Base-by-base conservation (phyloP, 2,113 vertebrate genomes). In the Triplophysa siluroides region DNA sequence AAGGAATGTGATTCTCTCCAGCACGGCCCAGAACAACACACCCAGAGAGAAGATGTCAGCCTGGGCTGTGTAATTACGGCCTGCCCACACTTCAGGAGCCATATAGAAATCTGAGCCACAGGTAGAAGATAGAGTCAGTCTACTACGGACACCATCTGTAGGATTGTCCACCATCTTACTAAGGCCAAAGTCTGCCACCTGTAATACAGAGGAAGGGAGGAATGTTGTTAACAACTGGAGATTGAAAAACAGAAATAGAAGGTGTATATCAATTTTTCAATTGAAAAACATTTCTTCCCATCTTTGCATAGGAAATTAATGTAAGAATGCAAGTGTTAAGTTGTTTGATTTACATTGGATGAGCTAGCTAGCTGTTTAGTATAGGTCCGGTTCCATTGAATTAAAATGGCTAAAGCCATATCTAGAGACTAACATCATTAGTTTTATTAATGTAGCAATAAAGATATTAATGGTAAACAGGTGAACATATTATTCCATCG, bases 81-180 rank as follows among this genome's bases (percentile, higher is more conserved):
- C 98, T 3, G 95, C 97, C 97, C 98, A 98, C 82, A 99, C 96
- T 89, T 99, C 98, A 0, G 97, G 98, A 0, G 97, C 97, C 98
- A 99, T 99, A 91, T 97, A 99, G 92, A 99, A 99, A 84, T 98
- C 97, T 0, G 98, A 98, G 85, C 98, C 98, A 0, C 98, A 99
- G 18, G 94, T 97, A 0, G 96, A 98, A 2, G 97, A 99, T 81
- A 99, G 94, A 92, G 94, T 95, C 90, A 94, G 95, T 72, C 95
- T 93, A 89, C 92, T 95, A 81, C 91, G 92, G 64, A 93, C 91
- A 3, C 90, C 89, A 0, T 88, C 90, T 0, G 88, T 83, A 63
- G 91, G 83, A 16, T 94, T 93, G 7, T 92, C 94, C 0, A 94
- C 94, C 83, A 98, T 95, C 85, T 98, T 99, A 81, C 98, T 98